Evolutionary conservation across 2,113 vertebrate species (phyloP).

Genomic region (Paratilapia polleni): DNA sequence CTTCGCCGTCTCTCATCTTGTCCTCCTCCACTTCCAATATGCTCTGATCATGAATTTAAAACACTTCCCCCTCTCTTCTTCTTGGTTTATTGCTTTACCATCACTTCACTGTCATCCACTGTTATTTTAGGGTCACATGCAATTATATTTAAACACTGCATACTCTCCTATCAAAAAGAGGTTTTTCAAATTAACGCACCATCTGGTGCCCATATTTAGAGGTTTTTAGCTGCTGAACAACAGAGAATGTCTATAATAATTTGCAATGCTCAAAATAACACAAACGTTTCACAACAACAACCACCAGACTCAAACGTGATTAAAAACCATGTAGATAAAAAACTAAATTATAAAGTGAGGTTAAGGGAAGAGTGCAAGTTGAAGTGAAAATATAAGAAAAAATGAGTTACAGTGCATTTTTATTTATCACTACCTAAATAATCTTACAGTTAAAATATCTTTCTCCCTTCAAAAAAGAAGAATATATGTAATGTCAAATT

Average conservation of each 20-base stretch:
- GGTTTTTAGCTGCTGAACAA: background rate
- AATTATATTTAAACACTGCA: conserved; percentile 1
- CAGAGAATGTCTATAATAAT: conserved; percentile 5
- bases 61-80: background rate
- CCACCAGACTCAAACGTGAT: background rate
- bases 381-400: too few species aligned
- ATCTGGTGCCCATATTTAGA: conserved; percentile 20
- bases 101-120: background rate
- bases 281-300: background rate
- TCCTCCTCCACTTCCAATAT: conserved; percentile 16
- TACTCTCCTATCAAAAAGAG: background rate
- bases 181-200: conserved; percentile 16
- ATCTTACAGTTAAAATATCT: background rate
- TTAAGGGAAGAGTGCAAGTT: too few species aligned
- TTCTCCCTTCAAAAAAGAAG: too few species aligned
- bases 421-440: background rate
- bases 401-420: too few species aligned
- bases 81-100: background rate
- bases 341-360: background rate
- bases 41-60: background rate
- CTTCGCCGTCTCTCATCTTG: background rate
- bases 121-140: background rate
- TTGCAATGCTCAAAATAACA: background rate
- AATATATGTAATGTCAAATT: too few species aligned
- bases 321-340: background rate